These are phyloP conservation scores for Centrocercus urophasianus DNA, from an alignment of 2,113 vertebrate genomes.

Conservation along the genomic window DNA sequence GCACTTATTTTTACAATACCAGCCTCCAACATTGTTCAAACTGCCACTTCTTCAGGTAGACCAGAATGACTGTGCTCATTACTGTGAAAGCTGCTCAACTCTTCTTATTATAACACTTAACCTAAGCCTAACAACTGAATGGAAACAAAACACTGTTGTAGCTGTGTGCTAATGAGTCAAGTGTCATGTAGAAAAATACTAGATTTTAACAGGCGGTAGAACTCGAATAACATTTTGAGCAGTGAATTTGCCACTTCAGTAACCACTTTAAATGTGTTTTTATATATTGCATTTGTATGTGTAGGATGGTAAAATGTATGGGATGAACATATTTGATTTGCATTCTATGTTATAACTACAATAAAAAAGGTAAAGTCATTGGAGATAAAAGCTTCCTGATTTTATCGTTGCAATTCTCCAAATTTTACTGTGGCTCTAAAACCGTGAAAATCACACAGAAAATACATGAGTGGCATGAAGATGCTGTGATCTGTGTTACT, in stretches of 20 bases:
- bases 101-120: background rate
- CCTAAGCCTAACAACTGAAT: background rate
- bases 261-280: background rate
- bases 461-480: background rate
- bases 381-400: background rate
- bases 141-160: background rate
- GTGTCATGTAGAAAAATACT: background rate
- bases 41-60: background rate
- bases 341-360: background rate
- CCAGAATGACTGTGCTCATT: background rate
- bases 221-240: background rate
- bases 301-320: rapidly evolving
- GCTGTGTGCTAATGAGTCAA: background rate
- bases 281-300: background rate
- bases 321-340: background rate
- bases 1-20: background rate
- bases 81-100: background rate
- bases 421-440: background rate
- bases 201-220: background rate
- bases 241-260: background rate
- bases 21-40: background rate
- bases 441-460: background rate
- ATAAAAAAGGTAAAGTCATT: background rate
- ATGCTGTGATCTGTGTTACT: background rate
- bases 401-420: background rate